Base-by-base conservation (phyloP, 1,140 invertebrate genomes). In the Arion vulgaris region DNA sequence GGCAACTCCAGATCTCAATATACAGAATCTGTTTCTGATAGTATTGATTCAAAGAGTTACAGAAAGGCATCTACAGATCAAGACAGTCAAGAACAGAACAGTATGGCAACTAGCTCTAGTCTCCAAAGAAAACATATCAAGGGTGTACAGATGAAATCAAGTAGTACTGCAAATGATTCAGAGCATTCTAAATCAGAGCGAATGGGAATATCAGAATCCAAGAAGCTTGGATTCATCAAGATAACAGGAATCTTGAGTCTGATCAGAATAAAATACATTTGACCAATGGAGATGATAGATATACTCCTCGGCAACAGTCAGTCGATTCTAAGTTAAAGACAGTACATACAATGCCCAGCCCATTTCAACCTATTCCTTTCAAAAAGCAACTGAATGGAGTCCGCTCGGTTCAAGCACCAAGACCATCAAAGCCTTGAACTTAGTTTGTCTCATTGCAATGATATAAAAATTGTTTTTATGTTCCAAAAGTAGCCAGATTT, bases 331-430 rank as follows among this genome's bases (percentile, higher is more conserved):
- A 76, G 26, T 2, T 15, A 36, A 49, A 53, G 23, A 53, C 2
- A 7, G 2, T 17, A 13, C 23, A n/a, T 32, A 26, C 45, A 13
- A 62, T 78, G 34, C 51, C 62, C 23, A 78, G 26, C 5, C 76
- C 76, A 2, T 78, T 78, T 78, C 76, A 78, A 26, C 76, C 76
- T 19, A 78, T 78, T 28, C 76, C 76, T 4, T 78, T 66, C 34
- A 78, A 68, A 45, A 62, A 53, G 53, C 76, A 78, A 15, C 34
- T 1, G 26, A 78, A 78, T 68, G 76, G 76, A 0, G 38, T 78
- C 23, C 51, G 76, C 32, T 66, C 76, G 38, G 76, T 78, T 2
- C 32, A 78, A 34, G 76, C 76, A 23, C 76, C 76, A 2, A 66
- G 53, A n/a, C 4, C 53, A 4, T n/a, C 53, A 23, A 57, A 57